Evolutionary conservation across 2,888 invertebrate species (phyloP).

Genomic region (Chymomyza caudatula): DNA sequence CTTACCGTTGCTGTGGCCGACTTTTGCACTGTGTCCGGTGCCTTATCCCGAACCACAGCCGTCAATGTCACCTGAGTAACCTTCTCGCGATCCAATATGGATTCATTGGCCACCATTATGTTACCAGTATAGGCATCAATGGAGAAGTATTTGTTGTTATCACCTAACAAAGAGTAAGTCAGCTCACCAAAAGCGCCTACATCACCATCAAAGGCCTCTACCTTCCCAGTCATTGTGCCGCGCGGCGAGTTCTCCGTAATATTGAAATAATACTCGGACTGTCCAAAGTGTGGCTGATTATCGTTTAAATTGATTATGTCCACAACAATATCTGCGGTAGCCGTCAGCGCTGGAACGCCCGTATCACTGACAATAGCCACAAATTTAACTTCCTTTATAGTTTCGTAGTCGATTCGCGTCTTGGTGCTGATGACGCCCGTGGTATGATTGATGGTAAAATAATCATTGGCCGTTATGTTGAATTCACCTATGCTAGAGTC

Average conservation of each 20-base stretch:
- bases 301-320: constrained; percentile 91
- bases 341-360: constrained; percentile 89
- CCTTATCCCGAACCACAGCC: constrained; percentile 89
- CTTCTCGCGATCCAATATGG: constrained; percentile 88
- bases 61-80: constrained; percentile 85
- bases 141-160: constrained; percentile 85
- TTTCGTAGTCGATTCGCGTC: constrained; percentile 90
- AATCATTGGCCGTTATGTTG: constrained; percentile 82
- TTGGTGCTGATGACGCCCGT: constrained; percentile 88
- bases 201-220: constrained; percentile 88
- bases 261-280: constrained; percentile 83
- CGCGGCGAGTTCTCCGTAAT: constrained; percentile 87
- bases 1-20: constrained; percentile 86
- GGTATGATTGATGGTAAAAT: constrained; percentile 88
- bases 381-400: constrained; percentile 86
- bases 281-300: constrained; percentile 88
- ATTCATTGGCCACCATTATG: constrained; percentile 85
- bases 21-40: constrained; percentile 83
- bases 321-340: constrained; percentile 87
- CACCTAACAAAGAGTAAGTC: constrained; percentile 87
- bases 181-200: constrained; percentile 88
- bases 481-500: constrained; percentile 91
- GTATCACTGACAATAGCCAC: constrained; percentile 90
- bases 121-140: constrained; percentile 86
- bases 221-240: constrained; percentile 85